phyloP scores from a whole-genome alignment of 2,797 vertebrate species.

The Melanotaenia trifasciata region DNA sequence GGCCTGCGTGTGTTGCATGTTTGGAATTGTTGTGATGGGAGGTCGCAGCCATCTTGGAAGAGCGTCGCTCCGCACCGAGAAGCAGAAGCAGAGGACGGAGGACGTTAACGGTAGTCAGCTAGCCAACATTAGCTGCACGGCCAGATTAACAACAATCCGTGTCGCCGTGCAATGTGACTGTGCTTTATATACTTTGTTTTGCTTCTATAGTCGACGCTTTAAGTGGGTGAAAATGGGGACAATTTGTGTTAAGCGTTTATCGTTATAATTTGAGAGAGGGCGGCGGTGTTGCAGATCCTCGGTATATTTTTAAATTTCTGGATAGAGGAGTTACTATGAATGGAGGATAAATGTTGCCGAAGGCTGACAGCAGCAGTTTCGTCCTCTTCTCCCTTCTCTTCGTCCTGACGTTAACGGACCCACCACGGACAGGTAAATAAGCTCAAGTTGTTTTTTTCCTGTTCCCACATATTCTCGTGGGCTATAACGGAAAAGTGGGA shows the following conservation, averaged over 20 bases:
- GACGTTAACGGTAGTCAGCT: constrained; percentile 28
- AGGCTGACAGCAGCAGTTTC: constrained; percentile 93
- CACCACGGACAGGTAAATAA: constrained; percentile 91
- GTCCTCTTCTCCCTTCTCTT: constrained; percentile 93
- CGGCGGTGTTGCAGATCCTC: constrained; percentile 56
- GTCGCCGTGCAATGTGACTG: constrained; percentile 25
- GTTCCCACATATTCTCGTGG: neutral
- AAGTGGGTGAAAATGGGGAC: constrained; percentile 33
- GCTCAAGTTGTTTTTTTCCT: constrained; percentile 15
- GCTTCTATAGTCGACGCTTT: neutral
- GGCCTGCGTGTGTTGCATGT: constrained; percentile 65
- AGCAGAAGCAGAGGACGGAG: constrained; percentile 31
- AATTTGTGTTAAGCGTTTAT: constrained; percentile 13
- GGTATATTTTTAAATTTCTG: constrained; percentile 73
- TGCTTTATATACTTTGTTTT: constrained; percentile 12
- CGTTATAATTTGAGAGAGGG: constrained; percentile 42
- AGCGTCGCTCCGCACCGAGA: constrained; percentile 56
- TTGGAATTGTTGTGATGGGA: constrained; percentile 84
- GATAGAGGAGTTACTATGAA: constrained; percentile 91
- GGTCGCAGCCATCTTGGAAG: constrained; percentile 86
- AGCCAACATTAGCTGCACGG: constrained; percentile 50
- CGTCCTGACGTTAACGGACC: constrained; percentile 91
- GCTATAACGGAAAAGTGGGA: constrained; percentile 8
- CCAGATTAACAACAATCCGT: constrained; percentile 33
- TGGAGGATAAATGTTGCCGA: constrained; percentile 99